Evolutionary conservation across 2,888 invertebrate species (phyloP).

Genomic region (Furcula furcula): DNA sequence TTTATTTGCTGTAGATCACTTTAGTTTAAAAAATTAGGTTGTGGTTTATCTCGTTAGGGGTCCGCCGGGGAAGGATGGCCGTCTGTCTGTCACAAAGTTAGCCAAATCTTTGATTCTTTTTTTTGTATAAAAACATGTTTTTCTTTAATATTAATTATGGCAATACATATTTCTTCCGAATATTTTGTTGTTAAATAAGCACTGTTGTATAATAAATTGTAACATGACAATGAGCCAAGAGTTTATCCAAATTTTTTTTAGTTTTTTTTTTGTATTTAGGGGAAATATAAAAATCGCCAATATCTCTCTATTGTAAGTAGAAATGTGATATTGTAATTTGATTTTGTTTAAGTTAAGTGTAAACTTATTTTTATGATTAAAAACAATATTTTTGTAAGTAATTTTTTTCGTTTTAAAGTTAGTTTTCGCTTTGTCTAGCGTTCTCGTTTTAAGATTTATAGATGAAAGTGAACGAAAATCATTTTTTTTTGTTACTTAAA

Average conservation of each 20-base stretch:
- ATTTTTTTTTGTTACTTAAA: constrained; percentile 78
- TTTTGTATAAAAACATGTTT: constrained; percentile 63
- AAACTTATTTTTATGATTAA: constrained; percentile 73
- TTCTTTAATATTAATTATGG: constrained; percentile 52
- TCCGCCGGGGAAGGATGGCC: constrained; percentile 32
- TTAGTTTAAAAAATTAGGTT: constrained; percentile 66
- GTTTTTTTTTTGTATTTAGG: constrained; percentile 56
- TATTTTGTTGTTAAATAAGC: constrained; percentile 55
- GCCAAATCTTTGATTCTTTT: constrained; percentile 67
- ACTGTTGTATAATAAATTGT: constrained; percentile 55
- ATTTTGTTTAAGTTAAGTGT: constrained; percentile 67
- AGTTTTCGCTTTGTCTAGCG: constrained; percentile 75
- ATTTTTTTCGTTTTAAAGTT: constrained; percentile 64
- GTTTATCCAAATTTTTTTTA: constrained; percentile 54
- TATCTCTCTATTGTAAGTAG: constrained; percentile 82
- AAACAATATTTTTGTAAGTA: constrained; percentile 79
- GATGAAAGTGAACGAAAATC: constrained; percentile 69
- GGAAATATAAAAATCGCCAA: constrained; percentile 60
- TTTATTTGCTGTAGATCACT: constrained; percentile 56
- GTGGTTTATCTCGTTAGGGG: constrained; percentile 60
- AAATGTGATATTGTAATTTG: constrained; percentile 82
- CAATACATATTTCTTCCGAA: constrained; percentile 78
- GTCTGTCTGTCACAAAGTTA: constrained; percentile 63
- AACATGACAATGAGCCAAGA: constrained; percentile 64
- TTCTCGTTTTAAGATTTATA: constrained; percentile 72